Evolutionary conservation across 2,888 invertebrate species (phyloP), one percentile per base, ranked within the genome.

Genomic region (Prenolepis imparis): DNA sequence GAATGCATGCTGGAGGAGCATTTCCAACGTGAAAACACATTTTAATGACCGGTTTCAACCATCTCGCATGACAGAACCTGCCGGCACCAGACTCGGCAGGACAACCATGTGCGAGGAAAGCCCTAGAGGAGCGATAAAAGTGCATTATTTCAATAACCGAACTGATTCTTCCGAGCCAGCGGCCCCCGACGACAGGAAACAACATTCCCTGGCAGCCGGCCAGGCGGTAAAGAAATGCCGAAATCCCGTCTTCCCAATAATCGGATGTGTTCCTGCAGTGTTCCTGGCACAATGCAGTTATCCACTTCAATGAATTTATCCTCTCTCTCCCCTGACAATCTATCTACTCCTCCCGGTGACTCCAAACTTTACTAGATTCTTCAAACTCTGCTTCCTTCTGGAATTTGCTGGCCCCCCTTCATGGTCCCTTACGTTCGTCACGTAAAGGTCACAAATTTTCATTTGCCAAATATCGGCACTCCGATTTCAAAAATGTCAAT

Each of bases 111-210:
- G 63, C 11, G 48, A 61, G 32, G 66, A 41, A 67, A 85, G 21
- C 32, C 84, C 68, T 83, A 85, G 85, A 90, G 83, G 87, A 91
- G 91, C 90, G 93, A 94, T 93, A 93, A 94, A 93, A 92, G 91
- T 93, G 91, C 92, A 94, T 94, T 93, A 93, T 93, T 93, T 94
- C 93, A 94, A 94, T 94, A 94, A 94, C 92, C 92, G 90, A 92
- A 92, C 88, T 92, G 92, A 93, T 93, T 94, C 91, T 94, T 94
- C 93, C 93, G 89, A 91, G 92, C 92, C 92, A 93, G 88, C 90
- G 91, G 90, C 85, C 92, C 74, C 92, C 91, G 93, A 92, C 93
- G 93, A 94, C 93, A 93, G 93, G 92, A 92, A 94, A 94, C 94
- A 94, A 94, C 94, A 94, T 94, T 91, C 91, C 85, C 91, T 94